phyloP scores from a whole-genome alignment of 2,113 vertebrate species.

The Tachuris rubrigastra region DNA sequence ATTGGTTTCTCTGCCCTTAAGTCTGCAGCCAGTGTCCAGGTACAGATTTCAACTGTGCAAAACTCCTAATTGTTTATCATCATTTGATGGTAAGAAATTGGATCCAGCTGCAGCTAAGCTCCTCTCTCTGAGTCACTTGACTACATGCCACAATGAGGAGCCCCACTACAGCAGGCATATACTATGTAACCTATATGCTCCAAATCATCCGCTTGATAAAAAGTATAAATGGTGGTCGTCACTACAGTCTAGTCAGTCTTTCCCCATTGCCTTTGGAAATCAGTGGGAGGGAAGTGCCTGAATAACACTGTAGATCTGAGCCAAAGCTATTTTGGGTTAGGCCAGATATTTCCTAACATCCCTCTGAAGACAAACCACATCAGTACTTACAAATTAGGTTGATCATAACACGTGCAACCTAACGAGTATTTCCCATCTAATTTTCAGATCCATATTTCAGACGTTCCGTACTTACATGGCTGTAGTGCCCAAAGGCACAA shows the following conservation, averaged over 20 bases:
- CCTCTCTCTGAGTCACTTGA: background rate
- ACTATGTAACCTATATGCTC: background rate
- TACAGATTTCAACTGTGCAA: background rate
- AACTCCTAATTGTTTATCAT: background rate
- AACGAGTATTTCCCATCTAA: slow-evolving; percentile 26
- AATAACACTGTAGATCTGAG: background rate
- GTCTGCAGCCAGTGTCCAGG: background rate
- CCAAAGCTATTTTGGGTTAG: background rate
- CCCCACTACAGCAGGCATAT: background rate
- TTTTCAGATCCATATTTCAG: slow-evolving; percentile 35
- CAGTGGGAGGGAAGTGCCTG: background rate
- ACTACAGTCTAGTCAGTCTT: background rate
- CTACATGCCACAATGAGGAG: background rate
- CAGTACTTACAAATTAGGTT: slow-evolving; percentile 15
- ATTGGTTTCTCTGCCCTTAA: background rate
- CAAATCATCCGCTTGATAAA: background rate
- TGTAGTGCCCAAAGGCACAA: slow-evolving; percentile 14
- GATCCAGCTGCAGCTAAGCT: no score
- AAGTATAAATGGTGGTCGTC: background rate
- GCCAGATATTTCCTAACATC: background rate
- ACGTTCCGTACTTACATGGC: background rate
- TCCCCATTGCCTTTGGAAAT: background rate
- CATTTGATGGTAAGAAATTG: background rate
- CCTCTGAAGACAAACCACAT: background rate
- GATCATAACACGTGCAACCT: slow-evolving; percentile 18